Evolutionary conservation across 2,888 invertebrate species (phyloP).

Genomic region (Agriopis aurantiaria): DNA sequence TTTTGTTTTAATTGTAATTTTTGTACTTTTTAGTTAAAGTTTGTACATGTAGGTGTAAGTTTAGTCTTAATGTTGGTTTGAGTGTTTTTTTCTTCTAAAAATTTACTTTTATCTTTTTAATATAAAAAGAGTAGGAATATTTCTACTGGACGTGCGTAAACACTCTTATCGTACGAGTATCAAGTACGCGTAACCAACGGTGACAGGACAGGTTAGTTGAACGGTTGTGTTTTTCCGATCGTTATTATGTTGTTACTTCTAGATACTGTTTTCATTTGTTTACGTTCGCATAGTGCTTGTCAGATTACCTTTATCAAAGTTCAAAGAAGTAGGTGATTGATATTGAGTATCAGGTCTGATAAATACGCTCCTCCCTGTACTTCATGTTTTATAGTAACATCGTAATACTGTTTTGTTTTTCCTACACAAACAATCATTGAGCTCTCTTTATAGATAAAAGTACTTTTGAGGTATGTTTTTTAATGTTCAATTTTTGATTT

Average conservation of each 20-base stretch:
- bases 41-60: too few relatives aligned
- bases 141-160: not conserved
- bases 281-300: constrained; percentile 22
- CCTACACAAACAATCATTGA: too few relatives aligned
- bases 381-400: not conserved
- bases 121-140: not conserved
- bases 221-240: constrained; percentile 31
- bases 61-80: too few relatives aligned
- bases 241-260: constrained; percentile 21
- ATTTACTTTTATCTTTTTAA: too few relatives aligned
- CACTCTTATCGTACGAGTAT: not conserved
- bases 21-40: too few relatives aligned
- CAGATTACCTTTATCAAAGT: constrained; percentile 26
- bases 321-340: constrained; percentile 27
- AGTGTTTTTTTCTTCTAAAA: too few relatives aligned
- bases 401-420: not conserved
- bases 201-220: constrained; percentile 17
- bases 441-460: too few relatives aligned
- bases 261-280: constrained; percentile 25
- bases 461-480: too few relatives aligned
- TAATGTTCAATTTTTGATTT: too few relatives aligned
- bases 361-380: constrained; percentile 21
- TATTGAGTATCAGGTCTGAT: constrained; percentile 45
- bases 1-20: too few relatives aligned
- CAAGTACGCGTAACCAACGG: constrained; percentile 5